Base-by-base conservation (phyloP, 2,113 vertebrate species). In the Noctilio leporinus region DNA sequence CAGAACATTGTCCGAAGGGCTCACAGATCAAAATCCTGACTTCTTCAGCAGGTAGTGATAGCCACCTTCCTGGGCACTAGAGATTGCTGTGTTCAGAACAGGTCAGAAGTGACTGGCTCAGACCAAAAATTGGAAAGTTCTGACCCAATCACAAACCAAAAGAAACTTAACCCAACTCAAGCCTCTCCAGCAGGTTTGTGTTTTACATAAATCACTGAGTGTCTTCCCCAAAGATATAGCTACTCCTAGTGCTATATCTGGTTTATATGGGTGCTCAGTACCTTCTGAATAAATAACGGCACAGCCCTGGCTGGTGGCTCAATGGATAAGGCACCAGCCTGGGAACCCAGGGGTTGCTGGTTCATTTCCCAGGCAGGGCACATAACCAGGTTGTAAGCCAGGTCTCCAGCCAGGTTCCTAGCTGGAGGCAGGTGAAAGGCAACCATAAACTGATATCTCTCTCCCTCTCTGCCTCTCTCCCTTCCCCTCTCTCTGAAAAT, bases 71-170 rank as follows among this genome's bases (percentile, higher is more conserved):
- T 65, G 5, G n/a, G 45, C 19, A 26, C 2, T 6, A 22, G 33
- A 89, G 49, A n/a, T 30, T 49, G 8, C 11, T 72, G 49, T 64
- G 28, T 57, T 38, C 17, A 38, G 17, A 26, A 45, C 16, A 89
- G n/a, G 51, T 12, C 51, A 76, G 28, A 7, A 26, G 16, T 24
- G 59, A 8, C 40, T 51, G 40, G 10, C 8, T 94, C 22, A 64
- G 22, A 51, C n/a, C 24, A 88, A 67, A 78, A 82, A 43, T 2
- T 69, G 11, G 8, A n/a, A 85, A 67, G 7, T 69, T 92, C 81
- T 67, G 43, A 75, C n/a, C 22, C 67, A 94, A 33, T 88, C 24
- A 78, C 55, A 95, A 83, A 77, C 35, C 33, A 72, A 53, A 40
- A 38, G 70, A 90, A 45, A 73, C 67, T 43, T 47, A 73, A 3